Percentiles rank a stretch among this genome's conserved stretches.
phyloP scores from a whole-genome alignment of 2,113 vertebrate genomes.

The Halichoeres trimaculatus region DNA sequence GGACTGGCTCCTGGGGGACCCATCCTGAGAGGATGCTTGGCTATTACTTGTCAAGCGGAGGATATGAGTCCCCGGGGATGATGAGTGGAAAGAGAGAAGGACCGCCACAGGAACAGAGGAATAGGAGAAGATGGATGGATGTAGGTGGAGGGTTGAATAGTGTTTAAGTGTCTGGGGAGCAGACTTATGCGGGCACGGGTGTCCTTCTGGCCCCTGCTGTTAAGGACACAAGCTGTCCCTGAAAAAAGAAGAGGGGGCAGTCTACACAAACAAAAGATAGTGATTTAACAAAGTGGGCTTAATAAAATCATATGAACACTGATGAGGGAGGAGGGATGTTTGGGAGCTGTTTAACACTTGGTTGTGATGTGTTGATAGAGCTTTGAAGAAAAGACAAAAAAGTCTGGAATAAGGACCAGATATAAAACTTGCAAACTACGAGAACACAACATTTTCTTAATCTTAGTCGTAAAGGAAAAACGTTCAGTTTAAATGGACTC shows the following conservation, averaged over 20 bases:
- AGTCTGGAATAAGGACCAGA: background rate
- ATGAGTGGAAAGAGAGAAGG: slow-evolving; percentile 54
- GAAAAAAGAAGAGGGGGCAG: slow-evolving; percentile 58
- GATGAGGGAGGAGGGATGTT: slow-evolving; percentile 34
- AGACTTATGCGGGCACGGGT: slow-evolving; percentile 43
- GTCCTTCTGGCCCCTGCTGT: slow-evolving; percentile 73
- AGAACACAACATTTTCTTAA: background rate
- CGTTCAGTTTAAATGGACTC: too few species aligned
- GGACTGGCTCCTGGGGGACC: slow-evolving; percentile 63
- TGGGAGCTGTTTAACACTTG: slow-evolving; percentile 4
- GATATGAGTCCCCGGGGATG: slow-evolving; percentile 74
- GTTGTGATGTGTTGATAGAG: slow-evolving; percentile 12
- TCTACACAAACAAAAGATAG: slow-evolving; percentile 73
- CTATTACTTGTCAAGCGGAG: slow-evolving; percentile 81
- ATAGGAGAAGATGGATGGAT: slow-evolving; percentile 53
- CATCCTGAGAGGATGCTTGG: slow-evolving; percentile 69
- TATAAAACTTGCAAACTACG: background rate
- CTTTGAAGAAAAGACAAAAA: background rate
- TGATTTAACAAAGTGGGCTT: slow-evolving; percentile 81
- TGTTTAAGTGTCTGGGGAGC: slow-evolving; percentile 69
- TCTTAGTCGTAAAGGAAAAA: background rate
- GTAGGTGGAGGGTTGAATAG: slow-evolving; percentile 54
- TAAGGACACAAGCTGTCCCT: slow-evolving; percentile 76
- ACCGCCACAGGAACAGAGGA: slow-evolving; percentile 45
- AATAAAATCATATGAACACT: slow-evolving; percentile 64